Base-by-base conservation (phyloP, 1,140 invertebrate genomes). In the Pantala flavescens region DNA sequence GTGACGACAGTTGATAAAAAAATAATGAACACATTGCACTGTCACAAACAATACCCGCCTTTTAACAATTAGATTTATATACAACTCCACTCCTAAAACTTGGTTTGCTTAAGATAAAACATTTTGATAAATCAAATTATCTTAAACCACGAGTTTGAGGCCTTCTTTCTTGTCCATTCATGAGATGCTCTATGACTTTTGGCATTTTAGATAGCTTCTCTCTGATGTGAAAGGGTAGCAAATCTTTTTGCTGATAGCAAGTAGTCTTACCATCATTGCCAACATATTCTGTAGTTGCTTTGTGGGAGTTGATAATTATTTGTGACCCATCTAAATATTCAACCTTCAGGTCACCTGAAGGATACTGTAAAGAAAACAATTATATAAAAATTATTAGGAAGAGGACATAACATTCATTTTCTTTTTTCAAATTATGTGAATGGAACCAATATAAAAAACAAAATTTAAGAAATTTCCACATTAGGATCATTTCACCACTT, bases 241-340 rank as follows among this genome's bases (percentile, higher is more conserved):
- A 63, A 63, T 63, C 49, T 21, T 63, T 63, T 63, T 63, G 49
- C n/a, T 63, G 49, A 21, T 63, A 63, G 14, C 3, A 63, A 7
- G 12, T 12, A 5, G 14, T 63, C 49, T 21, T 63, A 14, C 49
- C 49, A 21, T 63, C 49, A 19, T 3, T 63, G 16, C 49, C 12
- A 5, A 63, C 49, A 63, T 63, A 63, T 63, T 63, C 49, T 63
- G 49, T 63, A 63, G 49, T 63, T 16, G 49, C 49, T 21, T 63
- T 63, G n/a, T 21, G 14, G 5, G 49, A 63, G 12, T 21, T 63
- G 49, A 63, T 21, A 19, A 21, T 63, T 3, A 63, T 63, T 14
- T 63, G 14, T 63, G 49, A 63, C 49, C 49, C 49, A 63, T 63
- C 49, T 63, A 63, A 63, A 63, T 63, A 63, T 21, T 63, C 49